A percentile compares a stretch with the other conserved stretches of the same genome.
phyloP scores from a whole-genome alignment of 2,888 invertebrate genomes.

The Busseola fusca region DNA sequence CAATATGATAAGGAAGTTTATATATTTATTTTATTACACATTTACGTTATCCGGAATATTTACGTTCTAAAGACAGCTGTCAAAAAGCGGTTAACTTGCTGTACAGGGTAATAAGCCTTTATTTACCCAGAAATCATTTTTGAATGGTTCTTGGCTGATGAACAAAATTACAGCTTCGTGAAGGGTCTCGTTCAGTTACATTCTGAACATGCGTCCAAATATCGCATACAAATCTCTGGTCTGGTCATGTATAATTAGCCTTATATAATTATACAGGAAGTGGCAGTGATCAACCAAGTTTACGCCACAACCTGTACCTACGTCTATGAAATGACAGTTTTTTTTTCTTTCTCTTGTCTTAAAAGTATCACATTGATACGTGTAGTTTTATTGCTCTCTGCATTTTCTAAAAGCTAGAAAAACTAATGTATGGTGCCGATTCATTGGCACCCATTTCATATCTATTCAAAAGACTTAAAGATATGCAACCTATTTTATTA shows the following conservation, averaged over 20 bases:
- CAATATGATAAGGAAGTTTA: no score
- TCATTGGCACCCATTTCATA: slow-evolving; percentile 18
- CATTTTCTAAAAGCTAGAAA: slow-evolving; percentile 14
- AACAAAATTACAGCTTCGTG: background rate
- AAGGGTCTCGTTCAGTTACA: background rate
- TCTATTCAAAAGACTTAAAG: slow-evolving; percentile 8
- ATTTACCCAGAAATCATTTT: background rate
- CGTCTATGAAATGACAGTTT: background rate
- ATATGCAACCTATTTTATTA: slow-evolving; percentile 14
- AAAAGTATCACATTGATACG: slow-evolving; percentile 37
- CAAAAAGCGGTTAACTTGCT: no score
- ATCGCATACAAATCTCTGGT: slow-evolving; percentile 19
- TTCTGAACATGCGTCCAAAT: slow-evolving; percentile 39
- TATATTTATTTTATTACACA: no score
- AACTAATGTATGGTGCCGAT: slow-evolving; percentile 2
- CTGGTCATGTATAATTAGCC: slow-evolving; percentile 1
- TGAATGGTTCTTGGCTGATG: background rate
- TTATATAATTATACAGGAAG: slow-evolving; percentile 1
- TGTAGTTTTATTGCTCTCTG: slow-evolving; percentile 14
- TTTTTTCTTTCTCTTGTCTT: slow-evolving; percentile 30
- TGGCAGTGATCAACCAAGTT: slow-evolving; percentile 1
- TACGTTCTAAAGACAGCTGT: no score
- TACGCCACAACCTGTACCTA: slow-evolving; percentile 3
- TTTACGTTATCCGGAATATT: no score
- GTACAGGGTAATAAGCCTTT: no score